Evolutionary conservation across 2,888 invertebrate genomes (phyloP).

Genomic region (Phaonia tiefii): DNA sequence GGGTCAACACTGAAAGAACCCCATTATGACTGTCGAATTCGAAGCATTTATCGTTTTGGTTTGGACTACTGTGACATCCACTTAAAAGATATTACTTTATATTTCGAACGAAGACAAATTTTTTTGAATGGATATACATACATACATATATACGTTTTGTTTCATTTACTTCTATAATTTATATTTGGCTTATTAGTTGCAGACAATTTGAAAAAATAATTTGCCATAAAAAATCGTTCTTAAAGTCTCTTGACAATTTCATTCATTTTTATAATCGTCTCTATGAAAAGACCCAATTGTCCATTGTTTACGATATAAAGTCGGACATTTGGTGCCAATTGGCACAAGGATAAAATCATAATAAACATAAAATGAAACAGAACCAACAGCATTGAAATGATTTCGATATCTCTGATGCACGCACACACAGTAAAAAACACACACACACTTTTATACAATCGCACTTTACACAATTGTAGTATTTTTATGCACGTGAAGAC

Average conservation of each 20-base stretch:
- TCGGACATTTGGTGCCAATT: slow-evolving; percentile 63
- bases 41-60: too few relatives aligned
- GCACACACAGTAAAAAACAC: slow-evolving; percentile 44
- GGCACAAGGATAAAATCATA: slow-evolving; percentile 43
- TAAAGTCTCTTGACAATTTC: background rate
- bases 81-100: too few relatives aligned
- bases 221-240: background rate
- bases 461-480: slow-evolving; percentile 5
- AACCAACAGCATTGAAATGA: slow-evolving; percentile 17
- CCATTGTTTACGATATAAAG: slow-evolving; percentile 56
- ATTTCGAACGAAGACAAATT: too few relatives aligned
- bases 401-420: slow-evolving; percentile 2
- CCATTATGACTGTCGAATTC: too few relatives aligned
- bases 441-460: slow-evolving; percentile 25
- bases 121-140: too few relatives aligned
- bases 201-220: background rate
- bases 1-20: too few relatives aligned
- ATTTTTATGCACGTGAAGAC: too few relatives aligned
- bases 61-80: too few relatives aligned
- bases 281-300: slow-evolving; percentile 13
- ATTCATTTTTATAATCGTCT: background rate
- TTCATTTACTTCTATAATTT: too few relatives aligned
- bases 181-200: background rate
- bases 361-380: slow-evolving; percentile 16
- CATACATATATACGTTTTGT: too few relatives aligned